Percentiles rank a stretch among this genome's conserved stretches.
Conservation (phyloP, 2,797 vertebrate species). For the Myoxocephalus aenaeus region DNA sequence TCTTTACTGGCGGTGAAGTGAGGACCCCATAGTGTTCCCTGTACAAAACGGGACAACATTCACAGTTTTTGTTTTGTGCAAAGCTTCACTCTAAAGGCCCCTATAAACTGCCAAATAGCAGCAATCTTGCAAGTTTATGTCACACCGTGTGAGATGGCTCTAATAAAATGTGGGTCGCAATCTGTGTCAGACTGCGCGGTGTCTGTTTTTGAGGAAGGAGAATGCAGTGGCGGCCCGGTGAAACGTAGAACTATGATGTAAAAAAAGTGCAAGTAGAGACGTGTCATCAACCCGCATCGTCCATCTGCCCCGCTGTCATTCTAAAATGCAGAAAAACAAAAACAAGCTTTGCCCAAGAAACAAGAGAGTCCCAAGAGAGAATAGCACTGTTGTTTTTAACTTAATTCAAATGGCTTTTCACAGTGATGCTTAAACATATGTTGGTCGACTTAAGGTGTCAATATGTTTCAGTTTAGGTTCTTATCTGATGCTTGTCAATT, state of each 20-base stretch:
- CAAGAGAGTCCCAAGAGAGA: neutral
- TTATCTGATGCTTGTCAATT: neutral
- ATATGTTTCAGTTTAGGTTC: neutral
- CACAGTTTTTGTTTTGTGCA: neutral
- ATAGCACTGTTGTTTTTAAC: neutral
- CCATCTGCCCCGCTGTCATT: conserved; percentile 26
- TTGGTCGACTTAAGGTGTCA: neutral
- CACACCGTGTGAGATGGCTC: neutral
- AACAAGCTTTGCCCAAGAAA: neutral
- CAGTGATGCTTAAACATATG: neutral
- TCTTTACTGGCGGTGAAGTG: neutral
- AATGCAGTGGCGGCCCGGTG: neutral
- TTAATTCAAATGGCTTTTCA: neutral
- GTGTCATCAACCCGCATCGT: conserved; percentile 51
- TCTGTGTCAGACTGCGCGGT: neutral
- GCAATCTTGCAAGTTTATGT: neutral
- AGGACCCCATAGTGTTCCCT: neutral
- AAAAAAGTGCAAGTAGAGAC: conserved; percentile 53
- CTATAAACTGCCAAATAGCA: neutral
- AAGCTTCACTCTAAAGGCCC: conserved; percentile 1
- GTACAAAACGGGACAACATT: neutral
- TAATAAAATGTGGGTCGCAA: neutral
- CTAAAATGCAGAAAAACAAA: conserved; percentile 39
- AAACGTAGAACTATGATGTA: conserved; percentile 5
- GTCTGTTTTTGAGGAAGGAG: neutral